These are phyloP conservation scores for Amia ocellicauda DNA, from an alignment of 2,113 vertebrate genomes.

Conservation along the genomic window DNA sequence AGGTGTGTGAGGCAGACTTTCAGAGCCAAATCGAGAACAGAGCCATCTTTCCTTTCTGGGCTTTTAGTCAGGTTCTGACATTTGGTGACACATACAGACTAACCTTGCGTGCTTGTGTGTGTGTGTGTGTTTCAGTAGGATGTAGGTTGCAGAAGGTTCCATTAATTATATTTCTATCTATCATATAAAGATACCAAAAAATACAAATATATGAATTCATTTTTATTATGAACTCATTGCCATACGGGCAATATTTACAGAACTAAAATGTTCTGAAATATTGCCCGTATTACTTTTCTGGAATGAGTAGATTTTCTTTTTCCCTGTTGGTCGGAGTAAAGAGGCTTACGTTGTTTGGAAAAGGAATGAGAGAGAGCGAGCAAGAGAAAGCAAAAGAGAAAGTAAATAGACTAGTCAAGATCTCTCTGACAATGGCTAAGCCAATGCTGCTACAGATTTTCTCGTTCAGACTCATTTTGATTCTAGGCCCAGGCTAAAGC, in stretches of 20 bases:
- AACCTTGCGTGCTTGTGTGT: not conserved
- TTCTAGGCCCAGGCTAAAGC: constrained; percentile 78
- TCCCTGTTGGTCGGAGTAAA: constrained; percentile 3
- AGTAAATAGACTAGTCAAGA: constrained; percentile 47
- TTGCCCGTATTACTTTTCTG: not conserved
- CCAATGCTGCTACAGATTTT: constrained; percentile 52
- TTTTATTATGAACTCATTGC: too few species aligned
- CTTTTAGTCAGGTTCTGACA: not conserved
- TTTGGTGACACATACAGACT: not conserved
- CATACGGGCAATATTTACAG: too few species aligned
- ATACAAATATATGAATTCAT: too few species aligned
- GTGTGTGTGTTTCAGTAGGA: not conserved
- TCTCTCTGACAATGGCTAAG: constrained; percentile 56
- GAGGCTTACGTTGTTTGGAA: constrained; percentile 16
- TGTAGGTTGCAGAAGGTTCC: too few species aligned
- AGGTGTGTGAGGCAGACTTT: not conserved
- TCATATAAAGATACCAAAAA: too few species aligned
- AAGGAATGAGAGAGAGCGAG: constrained; percentile 23
- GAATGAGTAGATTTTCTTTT: not conserved
- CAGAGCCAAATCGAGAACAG: not conserved
- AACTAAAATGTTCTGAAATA: not conserved
- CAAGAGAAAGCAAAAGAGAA: constrained; percentile 39
- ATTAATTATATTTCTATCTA: too few species aligned
- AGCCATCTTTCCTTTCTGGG: not conserved
- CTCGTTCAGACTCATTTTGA: constrained; percentile 70